Conservation (phyloP, 1,140 invertebrate genomes). For the Nasonia giraulti region DNA sequence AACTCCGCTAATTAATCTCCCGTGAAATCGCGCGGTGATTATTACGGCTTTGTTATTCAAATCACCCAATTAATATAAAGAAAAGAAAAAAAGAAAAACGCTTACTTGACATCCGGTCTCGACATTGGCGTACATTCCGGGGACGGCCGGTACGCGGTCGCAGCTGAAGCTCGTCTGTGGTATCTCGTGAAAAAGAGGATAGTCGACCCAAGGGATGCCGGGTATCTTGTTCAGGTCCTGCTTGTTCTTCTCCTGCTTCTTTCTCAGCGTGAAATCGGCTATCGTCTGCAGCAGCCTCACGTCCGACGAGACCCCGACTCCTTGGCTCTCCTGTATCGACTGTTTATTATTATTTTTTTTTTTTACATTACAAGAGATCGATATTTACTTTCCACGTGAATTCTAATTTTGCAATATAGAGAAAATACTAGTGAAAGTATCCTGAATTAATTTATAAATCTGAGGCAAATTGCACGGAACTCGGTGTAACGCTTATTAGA, state of each 20-base stretch:
- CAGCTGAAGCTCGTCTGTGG: slow-evolving; percentile 88
- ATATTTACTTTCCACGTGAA: no score
- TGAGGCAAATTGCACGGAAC: background rate
- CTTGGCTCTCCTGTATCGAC: background rate
- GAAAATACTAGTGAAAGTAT: no score
- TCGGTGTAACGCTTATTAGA: background rate
- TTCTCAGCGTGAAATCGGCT: slow-evolving; percentile 47
- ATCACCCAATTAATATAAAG: background rate
- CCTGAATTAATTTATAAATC: background rate
- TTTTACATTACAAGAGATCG: no score
- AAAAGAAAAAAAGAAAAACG: background rate
- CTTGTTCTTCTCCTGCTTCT: slow-evolving; percentile 75
- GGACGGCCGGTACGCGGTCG: slow-evolving; percentile 82
- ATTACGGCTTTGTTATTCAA: background rate
- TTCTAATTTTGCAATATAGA: no score
- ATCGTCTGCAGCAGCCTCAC: slow-evolving; percentile 42
- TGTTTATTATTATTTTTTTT: no score
- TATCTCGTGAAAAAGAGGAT: slow-evolving; percentile 84
- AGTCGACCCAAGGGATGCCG: slow-evolving; percentile 84
- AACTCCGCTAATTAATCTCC: no score
- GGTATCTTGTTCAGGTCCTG: slow-evolving; percentile 87
- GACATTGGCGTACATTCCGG: slow-evolving; percentile 91
- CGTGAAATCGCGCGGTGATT: no score
- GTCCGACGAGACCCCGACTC: background rate
- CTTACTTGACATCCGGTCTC: slow-evolving; percentile 89